Conservation (phyloP, 2,113 vertebrate genomes). For the Malurus alboscapulatus region DNA sequence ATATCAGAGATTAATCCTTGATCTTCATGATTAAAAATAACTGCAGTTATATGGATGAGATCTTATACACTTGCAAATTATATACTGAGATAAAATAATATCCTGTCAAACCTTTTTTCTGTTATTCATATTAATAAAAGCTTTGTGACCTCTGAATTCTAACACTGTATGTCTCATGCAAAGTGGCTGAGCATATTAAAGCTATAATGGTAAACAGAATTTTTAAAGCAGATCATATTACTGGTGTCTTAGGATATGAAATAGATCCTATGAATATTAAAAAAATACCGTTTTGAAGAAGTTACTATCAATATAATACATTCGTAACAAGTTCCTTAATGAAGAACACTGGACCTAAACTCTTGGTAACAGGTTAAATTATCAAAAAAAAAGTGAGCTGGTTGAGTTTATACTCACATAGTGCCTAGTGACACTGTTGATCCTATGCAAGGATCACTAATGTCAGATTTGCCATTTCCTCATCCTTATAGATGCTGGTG, state of each 20-base stretch:
- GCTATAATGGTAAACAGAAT: background rate
- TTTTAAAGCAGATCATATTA: background rate
- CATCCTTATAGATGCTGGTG: background rate
- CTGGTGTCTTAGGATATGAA: background rate
- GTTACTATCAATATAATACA: background rate
- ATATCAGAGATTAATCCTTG: conserved; percentile 32
- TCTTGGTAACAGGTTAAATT: background rate
- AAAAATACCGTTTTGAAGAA: background rate
- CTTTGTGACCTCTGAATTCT: conserved; percentile 10
- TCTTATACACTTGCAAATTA: conserved; percentile 5
- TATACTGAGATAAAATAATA: conserved; percentile 27
- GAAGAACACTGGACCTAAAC: background rate
- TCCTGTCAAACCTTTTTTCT: conserved; percentile 13
- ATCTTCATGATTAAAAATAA: conserved; percentile 40
- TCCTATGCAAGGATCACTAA: background rate
- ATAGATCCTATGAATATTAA: background rate
- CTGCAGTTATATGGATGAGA: background rate
- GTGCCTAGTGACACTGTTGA: background rate
- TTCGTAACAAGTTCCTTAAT: background rate
- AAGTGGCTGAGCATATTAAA: background rate
- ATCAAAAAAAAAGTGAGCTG: background rate
- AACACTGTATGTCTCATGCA: background rate
- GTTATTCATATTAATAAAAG: background rate
- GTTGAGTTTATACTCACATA: background rate
- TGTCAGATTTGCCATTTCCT: background rate